Percentiles rank a stretch among this genome's conserved stretches.
phyloP scores from a whole-genome alignment of 1,140 invertebrate genomes.

The Drosophila chauvacae region DNA sequence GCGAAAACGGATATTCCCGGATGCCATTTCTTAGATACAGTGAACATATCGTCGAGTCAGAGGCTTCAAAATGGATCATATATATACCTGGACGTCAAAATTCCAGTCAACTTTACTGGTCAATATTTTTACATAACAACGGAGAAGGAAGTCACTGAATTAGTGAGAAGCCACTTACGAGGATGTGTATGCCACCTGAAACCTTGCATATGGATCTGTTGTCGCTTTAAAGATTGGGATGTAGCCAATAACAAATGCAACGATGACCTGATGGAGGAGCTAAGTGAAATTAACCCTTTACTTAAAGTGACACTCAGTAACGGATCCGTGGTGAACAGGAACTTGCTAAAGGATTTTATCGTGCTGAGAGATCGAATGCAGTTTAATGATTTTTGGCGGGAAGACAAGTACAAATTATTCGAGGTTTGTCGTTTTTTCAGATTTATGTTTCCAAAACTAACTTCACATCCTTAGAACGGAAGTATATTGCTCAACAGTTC shows the following conservation, averaged over 20 bases:
- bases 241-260: not conserved
- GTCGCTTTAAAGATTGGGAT: not conserved
- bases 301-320: not conserved
- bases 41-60: not conserved
- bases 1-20: not conserved
- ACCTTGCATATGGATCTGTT: not conserved
- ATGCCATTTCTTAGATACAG: not conserved
- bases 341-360: not conserved
- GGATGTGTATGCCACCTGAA: not conserved
- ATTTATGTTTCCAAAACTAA: not conserved
- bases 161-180: not conserved
- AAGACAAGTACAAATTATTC: not conserved
- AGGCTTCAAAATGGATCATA: not conserved
- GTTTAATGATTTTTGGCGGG: rapidly evolving
- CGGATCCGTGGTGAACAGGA: not conserved
- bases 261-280: not conserved
- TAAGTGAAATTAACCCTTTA: not conserved
- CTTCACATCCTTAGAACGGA: not conserved
- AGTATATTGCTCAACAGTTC: not conserved
- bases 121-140: not conserved
- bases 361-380: not conserved
- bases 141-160: rapidly evolving
- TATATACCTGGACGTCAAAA: not conserved
- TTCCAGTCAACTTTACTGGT: not conserved
- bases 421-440: not conserved